These are phyloP conservation scores for Oscheius myriophilus DNA, from an alignment of 2,888 invertebrate genomes.

Conservation along the genomic window DNA sequence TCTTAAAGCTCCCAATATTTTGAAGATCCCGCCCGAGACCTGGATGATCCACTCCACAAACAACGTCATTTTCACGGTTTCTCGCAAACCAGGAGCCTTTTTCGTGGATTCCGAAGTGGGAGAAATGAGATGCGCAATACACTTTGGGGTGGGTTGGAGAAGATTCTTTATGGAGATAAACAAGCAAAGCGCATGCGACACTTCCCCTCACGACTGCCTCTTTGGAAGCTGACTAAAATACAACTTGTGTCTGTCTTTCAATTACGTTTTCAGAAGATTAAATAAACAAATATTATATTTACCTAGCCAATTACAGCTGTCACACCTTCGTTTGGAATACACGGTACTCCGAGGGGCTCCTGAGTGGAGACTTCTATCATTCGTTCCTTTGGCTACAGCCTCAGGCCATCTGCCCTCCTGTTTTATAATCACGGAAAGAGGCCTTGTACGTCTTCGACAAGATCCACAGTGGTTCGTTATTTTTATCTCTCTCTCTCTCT, in stretches of 20 bases:
- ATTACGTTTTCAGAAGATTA: too few relatives aligned
- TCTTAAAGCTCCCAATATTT: neutral
- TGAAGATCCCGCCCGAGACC: slow-evolving; percentile 48
- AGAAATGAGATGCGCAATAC: slow-evolving; percentile 45
- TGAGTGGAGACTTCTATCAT: slow-evolving; percentile 52
- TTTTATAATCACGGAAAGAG: slow-evolving; percentile 53
- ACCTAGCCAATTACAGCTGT: slow-evolving; percentile 8
- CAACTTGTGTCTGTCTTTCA: too few relatives aligned
- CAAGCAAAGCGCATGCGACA: neutral
- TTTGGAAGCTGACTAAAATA: too few relatives aligned
- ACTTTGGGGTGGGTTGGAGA: slow-evolving; percentile 43
- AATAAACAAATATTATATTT: too few relatives aligned
- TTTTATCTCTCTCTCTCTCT: neutral
- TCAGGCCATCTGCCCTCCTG: slow-evolving; percentile 41
- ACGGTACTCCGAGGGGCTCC: slow-evolving; percentile 33
- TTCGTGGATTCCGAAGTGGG: slow-evolving; percentile 10
- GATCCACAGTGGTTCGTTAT: slow-evolving; percentile 31
- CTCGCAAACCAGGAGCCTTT: slow-evolving; percentile 25
- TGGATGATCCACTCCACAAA: slow-evolving; percentile 44
- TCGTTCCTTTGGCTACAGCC: slow-evolving; percentile 42
- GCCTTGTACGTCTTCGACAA: slow-evolving; percentile 49
- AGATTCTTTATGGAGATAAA: neutral
- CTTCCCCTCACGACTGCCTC: too few relatives aligned
- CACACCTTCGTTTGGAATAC: slow-evolving; percentile 42
- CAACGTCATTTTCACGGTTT: slow-evolving; percentile 47